phyloP scores from a whole-genome alignment of 2,888 invertebrate genomes.

The Drosophila ochracea region DNA sequence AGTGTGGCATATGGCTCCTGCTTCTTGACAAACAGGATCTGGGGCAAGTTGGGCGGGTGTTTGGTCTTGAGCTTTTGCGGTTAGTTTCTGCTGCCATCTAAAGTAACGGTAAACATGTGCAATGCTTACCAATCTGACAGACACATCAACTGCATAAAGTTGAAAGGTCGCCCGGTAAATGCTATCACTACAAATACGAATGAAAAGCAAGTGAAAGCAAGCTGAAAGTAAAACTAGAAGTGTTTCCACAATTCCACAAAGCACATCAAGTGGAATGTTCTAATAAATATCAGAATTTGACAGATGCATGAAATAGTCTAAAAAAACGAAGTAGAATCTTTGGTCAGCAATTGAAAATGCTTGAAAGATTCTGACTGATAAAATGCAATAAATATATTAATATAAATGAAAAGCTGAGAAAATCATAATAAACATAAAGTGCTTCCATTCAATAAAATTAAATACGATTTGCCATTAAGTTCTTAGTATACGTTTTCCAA shows the following conservation, averaged over 20 bases:
- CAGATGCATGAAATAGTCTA: background rate
- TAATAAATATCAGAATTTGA: background rate
- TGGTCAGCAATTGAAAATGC: background rate
- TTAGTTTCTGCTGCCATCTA: conserved; percentile 31
- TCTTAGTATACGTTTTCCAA: background rate
- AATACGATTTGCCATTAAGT: background rate
- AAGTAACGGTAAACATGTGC: conserved; percentile 52
- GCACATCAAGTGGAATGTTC: background rate
- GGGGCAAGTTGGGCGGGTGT: background rate
- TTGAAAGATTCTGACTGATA: background rate
- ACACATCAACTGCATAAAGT: conserved; percentile 22
- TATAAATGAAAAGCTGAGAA: background rate
- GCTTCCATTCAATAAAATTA: background rate
- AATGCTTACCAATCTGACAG: conserved; percentile 47
- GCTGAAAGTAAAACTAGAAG: background rate
- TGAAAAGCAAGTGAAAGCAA: conserved; percentile 3
- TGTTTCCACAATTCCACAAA: background rate
- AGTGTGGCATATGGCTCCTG: conserved; percentile 16
- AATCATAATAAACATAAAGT: background rate
- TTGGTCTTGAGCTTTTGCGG: conserved; percentile 28
- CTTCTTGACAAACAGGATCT: conserved; percentile 3
- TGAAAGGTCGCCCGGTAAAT: conserved; percentile 17
- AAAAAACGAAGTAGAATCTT: background rate
- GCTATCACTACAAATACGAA: conserved; percentile 17
- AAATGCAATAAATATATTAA: background rate